Evolutionary conservation across 2,113 vertebrate species (phyloP), one percentile per base, ranked within the genome.

Genomic region (Pelecanus crispus): DNA sequence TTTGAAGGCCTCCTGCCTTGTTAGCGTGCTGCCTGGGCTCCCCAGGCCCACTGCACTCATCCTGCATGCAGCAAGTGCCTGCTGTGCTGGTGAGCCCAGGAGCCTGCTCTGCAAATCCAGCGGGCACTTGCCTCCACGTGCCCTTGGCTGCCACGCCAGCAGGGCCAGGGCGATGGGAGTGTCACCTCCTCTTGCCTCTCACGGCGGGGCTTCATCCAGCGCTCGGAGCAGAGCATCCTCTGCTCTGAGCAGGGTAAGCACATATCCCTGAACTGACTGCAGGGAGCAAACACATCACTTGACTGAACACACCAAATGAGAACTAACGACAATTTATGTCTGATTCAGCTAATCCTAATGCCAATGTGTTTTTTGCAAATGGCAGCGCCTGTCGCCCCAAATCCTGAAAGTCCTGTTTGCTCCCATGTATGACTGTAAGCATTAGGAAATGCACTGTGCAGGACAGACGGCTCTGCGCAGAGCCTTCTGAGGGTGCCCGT

Each of bases 381-480:
- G 12, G 32, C 58, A 52, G 38, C 1, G 2, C 26, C 17, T 5
- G 24, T 29, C 2, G 0, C 36, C 24, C 32, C 28, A 49, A 8
- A 58, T 42, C 52, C 44, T 17, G 34, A 42, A 34, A 50, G 52
- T 44, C 17, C 32, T 14, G 32, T 19, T 71, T 11, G 2, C 44
- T 56, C 28, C 40, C 18, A 3, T 42, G 26, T 16, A 10, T 6
- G 12, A 14, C 6, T 24, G 29, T 7, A 19, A 66, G 58, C 36
- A 6, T 17, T 13, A 20, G 29, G 34, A 50, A 49, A 28, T 26
- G 2, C 1, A 9, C 20, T 18, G 66, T 11, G 10, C 15, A 4
- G 66, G 8, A 31, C 16, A 18, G 3, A 18, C 1, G 21, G 80
- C 71, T 55, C 36, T 31, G 42, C 18, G 29, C 36, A 13, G 42